These are phyloP conservation scores for Cavia aperea DNA, from an alignment of 2,113 vertebrate genomes.

Conservation along the genomic window DNA sequence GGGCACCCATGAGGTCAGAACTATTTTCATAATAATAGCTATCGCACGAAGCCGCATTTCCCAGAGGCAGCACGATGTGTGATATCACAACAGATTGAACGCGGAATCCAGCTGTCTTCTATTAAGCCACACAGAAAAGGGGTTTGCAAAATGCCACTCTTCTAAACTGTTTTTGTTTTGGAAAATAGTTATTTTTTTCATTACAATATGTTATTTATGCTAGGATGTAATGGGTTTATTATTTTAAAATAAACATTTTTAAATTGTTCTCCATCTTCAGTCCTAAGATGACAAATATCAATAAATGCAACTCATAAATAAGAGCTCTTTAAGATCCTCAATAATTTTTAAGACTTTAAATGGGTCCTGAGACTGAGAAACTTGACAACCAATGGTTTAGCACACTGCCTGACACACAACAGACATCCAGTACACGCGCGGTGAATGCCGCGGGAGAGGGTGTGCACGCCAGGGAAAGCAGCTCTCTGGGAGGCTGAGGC, in stretches of 20 bases:
- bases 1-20: constrained; percentile 33
- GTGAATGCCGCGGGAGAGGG: not conserved
- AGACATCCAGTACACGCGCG: not conserved
- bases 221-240: constrained; percentile 6
- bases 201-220: constrained; percentile 42
- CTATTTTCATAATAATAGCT: constrained; percentile 33
- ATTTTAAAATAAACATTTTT: constrained; percentile 32
- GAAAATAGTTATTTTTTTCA: constrained; percentile 31
- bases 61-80: not conserved
- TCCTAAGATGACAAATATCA: constrained; percentile 9
- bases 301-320: constrained; percentile 5
- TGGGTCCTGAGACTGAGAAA: not conserved
- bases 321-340: constrained; percentile 7
- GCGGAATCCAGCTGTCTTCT: constrained; percentile 39
- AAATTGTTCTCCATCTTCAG: not conserved
- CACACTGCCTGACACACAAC: not conserved
- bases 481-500: not conserved
- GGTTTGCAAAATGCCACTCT: constrained; percentile 13
- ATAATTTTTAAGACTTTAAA: constrained; percentile 14
- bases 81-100: not conserved
- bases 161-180: constrained; percentile 20
- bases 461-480: not conserved
- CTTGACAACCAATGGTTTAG: not conserved
- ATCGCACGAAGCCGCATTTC: not conserved
- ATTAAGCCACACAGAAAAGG: constrained; percentile 47